Conservation (phyloP, 2,113 vertebrate species). For the Spilogale gracilis region DNA sequence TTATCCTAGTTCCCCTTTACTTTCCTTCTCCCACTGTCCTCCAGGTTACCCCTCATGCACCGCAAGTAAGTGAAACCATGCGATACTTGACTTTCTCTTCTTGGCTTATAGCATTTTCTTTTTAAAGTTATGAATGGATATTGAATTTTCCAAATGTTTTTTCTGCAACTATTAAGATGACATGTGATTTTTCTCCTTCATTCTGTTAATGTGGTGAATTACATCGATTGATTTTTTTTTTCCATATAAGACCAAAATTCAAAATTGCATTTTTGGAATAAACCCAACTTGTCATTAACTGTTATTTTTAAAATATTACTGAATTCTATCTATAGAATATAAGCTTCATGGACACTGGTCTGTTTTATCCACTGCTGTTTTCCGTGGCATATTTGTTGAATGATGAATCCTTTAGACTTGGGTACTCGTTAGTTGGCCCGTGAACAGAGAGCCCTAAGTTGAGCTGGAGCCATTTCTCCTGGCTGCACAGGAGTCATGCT, state of each 20-base stretch:
- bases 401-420: neutral
- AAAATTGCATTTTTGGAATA: neutral
- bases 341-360: neutral
- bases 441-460: neutral
- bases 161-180: neutral
- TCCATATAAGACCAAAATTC: neutral
- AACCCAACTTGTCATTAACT: neutral
- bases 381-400: neutral
- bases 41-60: no score
- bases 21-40: no score
- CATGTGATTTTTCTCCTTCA: neutral
- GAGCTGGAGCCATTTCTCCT: neutral
- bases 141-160: conserved; percentile 34
- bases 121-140: neutral
- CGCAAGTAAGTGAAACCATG: no score
- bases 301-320: neutral
- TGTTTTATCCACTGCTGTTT: neutral
- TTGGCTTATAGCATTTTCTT: neutral
- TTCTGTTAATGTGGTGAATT: neutral
- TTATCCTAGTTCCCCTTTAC: no score
- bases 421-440: neutral
- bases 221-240: neutral
- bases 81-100: no score
- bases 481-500: neutral
- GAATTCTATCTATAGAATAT: neutral